Base-by-base conservation (phyloP, 2,888 invertebrate genomes). In the Hirtodrosophila histrioides region DNA sequence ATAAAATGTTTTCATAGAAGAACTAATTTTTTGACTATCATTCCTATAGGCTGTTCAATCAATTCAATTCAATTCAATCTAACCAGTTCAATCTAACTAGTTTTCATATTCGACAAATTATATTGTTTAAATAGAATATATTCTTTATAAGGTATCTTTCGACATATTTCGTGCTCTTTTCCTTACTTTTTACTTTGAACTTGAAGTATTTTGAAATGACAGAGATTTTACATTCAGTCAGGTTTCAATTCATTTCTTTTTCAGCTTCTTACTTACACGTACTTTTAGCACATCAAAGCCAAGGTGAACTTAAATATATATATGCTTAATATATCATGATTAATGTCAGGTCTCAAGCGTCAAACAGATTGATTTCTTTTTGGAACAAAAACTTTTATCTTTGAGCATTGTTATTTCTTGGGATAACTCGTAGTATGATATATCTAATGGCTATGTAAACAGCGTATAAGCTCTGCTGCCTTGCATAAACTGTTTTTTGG, bases 371-470 rank as follows among this genome's bases (percentile, higher is more conserved):
- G 51, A 51, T 53, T 55, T 53, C 53, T 43, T 48, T 48, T 53
- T 45, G 23, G 2, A 39, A 49, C 61, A 46, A 23, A 58, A 74
- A 75, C 54, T 57, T 75, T 69, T 61, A 50, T 41, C 57, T 35
- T 36, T 56, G 44, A 48, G 54, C 39, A 53, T 49, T 54, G 54
- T 67, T 75, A 39, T 68, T 58, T 8, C 43, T 33, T 31, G 45
- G 72, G 60, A 68, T 44, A 63, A 44, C 53, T 58, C 50, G 43
- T 51, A 65, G 43, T 51, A 65, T 66, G 71, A 76, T 53, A 69
- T 64, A 77, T 73, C 63, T 63, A 78, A 77, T 83, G 80, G 80
- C 58, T 70, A 67, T 77, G 69, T 72, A 78, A 79, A 56, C 65
- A 78, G 57, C 79, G 62, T 60, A 75, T 68, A 64, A 58, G 54